phyloP scores from a whole-genome alignment of 2,888 invertebrate species.

The Anodontia alba region DNA sequence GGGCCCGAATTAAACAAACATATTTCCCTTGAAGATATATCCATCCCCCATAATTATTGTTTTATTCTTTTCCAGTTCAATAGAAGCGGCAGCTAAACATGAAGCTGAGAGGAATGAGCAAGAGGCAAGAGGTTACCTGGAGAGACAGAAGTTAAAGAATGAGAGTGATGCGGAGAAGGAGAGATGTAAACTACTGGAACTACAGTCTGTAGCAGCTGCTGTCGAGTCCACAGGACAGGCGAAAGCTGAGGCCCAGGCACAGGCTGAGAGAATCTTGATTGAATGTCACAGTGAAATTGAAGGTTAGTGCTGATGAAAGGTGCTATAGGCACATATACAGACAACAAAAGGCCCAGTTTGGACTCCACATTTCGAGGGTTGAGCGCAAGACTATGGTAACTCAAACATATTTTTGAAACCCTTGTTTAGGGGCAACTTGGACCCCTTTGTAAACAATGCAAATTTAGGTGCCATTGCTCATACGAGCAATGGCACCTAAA shows the following conservation, averaged over 20 bases:
- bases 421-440: too few relatives aligned
- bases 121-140: slow-evolving; percentile 78
- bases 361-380: too few relatives aligned
- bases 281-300: slow-evolving; percentile 81
- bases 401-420: too few relatives aligned
- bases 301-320: slow-evolving; percentile 70
- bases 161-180: slow-evolving; percentile 80
- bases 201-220: slow-evolving; percentile 76
- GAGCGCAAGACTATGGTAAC: too few relatives aligned
- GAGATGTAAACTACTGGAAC: slow-evolving; percentile 74
- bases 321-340: too few relatives aligned
- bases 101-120: slow-evolving; percentile 81
- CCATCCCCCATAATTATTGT: too few relatives aligned
- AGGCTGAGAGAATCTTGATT: slow-evolving; percentile 77
- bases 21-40: too few relatives aligned
- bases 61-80: slow-evolving; percentile 75
- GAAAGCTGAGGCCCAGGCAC: slow-evolving; percentile 81
- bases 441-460: too few relatives aligned
- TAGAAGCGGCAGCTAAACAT: slow-evolving; percentile 79
- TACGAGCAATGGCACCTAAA: too few relatives aligned
- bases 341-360: too few relatives aligned
- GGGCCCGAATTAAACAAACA: too few relatives aligned
- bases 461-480: too few relatives aligned
- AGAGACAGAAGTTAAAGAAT: slow-evolving; percentile 78
- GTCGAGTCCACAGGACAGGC: slow-evolving; percentile 82